Conservation (phyloP, 2,888 invertebrate genomes). For the Drosophila buzzatii region DNA sequence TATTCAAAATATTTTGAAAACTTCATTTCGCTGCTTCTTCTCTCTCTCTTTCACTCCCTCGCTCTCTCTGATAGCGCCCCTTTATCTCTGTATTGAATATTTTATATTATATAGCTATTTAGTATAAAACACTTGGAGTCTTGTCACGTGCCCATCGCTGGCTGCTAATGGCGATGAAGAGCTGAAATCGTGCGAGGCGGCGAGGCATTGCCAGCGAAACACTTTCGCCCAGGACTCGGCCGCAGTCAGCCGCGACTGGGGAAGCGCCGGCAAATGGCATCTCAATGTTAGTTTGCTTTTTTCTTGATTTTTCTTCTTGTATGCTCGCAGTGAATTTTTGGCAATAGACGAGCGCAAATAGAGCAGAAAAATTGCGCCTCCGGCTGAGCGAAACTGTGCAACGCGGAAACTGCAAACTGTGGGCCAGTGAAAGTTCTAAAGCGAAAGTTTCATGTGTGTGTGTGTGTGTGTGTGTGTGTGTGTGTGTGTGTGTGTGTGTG, state of each 20-base stretch:
- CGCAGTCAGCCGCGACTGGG: conserved; percentile 55
- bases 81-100: not conserved
- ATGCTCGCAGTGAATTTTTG: conserved; percentile 73
- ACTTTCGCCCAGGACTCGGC: conserved; percentile 49
- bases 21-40: too few species aligned
- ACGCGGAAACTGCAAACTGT: not conserved
- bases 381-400: conserved; percentile 16
- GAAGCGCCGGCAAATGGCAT: conserved; percentile 66
- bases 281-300: conserved; percentile 57
- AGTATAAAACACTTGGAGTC: conserved; percentile 21
- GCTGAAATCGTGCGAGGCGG: conserved; percentile 26
- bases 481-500: not conserved
- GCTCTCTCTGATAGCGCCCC: not conserved
- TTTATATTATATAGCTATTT: not conserved
- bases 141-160: conserved; percentile 66
- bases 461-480: not conserved
- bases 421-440: conserved; percentile 62
- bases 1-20: too few species aligned
- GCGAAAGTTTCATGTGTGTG: conserved; percentile 56
- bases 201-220: conserved; percentile 36
- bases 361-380: conserved; percentile 77
- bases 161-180: conserved; percentile 38
- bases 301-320: conserved; percentile 33
- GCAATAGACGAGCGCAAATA: conserved; percentile 73
- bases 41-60: too few species aligned